Conservation (phyloP, 2,888 invertebrate species). For the Lacanobia wlatinum region DNA sequence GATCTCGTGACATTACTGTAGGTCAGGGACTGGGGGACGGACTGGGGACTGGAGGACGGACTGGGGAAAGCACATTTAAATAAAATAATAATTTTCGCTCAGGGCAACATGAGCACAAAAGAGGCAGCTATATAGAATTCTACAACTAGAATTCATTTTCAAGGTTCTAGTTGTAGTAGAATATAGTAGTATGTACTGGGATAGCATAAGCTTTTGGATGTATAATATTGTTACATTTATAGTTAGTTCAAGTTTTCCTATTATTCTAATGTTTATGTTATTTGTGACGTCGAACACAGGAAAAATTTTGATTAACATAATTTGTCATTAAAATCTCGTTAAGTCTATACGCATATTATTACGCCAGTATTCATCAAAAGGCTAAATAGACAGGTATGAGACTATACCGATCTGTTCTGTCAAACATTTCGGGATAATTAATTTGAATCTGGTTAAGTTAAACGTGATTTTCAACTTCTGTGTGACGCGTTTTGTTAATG, state of each 20-base stretch:
- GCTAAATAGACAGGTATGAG: too few species aligned
- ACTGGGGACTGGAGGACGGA: slow-evolving; percentile 63
- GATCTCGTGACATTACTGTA: slow-evolving; percentile 53
- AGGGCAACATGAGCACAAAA: slow-evolving; percentile 72
- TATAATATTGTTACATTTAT: slow-evolving; percentile 33
- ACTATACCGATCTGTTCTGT: background rate
- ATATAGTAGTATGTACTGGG: slow-evolving; percentile 77
- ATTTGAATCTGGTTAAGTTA: background rate
- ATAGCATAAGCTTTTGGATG: slow-evolving; percentile 63
- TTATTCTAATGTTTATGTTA: background rate
- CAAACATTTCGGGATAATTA: background rate
- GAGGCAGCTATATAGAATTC: slow-evolving; percentile 66
- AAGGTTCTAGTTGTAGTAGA: slow-evolving; percentile 75
- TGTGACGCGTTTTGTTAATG: background rate
- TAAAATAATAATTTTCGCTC: slow-evolving; percentile 83
- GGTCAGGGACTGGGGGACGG: slow-evolving; percentile 61
- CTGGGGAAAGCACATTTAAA: slow-evolving; percentile 72
- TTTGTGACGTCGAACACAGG: background rate
- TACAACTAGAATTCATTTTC: slow-evolving; percentile 70
- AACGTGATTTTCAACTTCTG: background rate
- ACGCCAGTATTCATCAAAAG: background rate
- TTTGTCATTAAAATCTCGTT: background rate
- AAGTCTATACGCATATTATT: background rate
- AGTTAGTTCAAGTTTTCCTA: slow-evolving; percentile 20
- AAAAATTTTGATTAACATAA: background rate